These are phyloP conservation scores for Trachelus stipa DNA, from an alignment of 2,888 invertebrate genomes.

Conservation along the genomic window DNA sequence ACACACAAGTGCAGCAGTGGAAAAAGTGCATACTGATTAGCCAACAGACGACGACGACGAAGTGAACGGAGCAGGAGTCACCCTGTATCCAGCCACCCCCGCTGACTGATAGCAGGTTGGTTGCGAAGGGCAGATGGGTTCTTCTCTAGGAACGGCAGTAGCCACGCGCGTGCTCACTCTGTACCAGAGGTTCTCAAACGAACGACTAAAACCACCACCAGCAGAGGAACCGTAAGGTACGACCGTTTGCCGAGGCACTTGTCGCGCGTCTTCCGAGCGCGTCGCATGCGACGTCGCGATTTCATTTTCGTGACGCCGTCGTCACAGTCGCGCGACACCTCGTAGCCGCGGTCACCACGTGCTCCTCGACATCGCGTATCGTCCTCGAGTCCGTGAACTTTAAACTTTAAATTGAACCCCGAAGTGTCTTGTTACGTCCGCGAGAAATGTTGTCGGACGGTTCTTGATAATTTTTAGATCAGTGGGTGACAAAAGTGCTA, in stretches of 20 bases:
- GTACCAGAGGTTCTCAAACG: neutral
- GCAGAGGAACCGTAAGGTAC: neutral
- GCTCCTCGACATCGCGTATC: slow-evolving; percentile 1
- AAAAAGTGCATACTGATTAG: neutral
- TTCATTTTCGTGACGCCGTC: neutral
- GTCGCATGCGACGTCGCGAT: slow-evolving; percentile 26
- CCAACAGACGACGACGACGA: neutral
- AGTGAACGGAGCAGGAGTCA: neutral
- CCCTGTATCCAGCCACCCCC: neutral
- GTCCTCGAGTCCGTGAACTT: neutral
- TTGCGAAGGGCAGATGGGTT: neutral
- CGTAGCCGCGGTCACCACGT: slow-evolving; percentile 16
- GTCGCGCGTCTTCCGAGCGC: slow-evolving; percentile 57
- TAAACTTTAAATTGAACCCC: neutral
- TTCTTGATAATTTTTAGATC: neutral
- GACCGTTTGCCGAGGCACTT: slow-evolving; percentile 41
- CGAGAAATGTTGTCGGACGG: neutral
- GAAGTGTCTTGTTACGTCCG: neutral
- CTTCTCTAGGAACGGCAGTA: neutral
- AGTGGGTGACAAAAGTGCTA: slow-evolving; percentile 28
- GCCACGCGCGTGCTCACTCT: neutral
- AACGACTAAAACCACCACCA: neutral
- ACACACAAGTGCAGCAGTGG: neutral
- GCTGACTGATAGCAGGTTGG: neutral
- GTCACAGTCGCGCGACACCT: slow-evolving; percentile 21